These are phyloP conservation scores for Falco columbarius DNA, from an alignment of 2,797 vertebrate genomes.

Conservation along the genomic window DNA sequence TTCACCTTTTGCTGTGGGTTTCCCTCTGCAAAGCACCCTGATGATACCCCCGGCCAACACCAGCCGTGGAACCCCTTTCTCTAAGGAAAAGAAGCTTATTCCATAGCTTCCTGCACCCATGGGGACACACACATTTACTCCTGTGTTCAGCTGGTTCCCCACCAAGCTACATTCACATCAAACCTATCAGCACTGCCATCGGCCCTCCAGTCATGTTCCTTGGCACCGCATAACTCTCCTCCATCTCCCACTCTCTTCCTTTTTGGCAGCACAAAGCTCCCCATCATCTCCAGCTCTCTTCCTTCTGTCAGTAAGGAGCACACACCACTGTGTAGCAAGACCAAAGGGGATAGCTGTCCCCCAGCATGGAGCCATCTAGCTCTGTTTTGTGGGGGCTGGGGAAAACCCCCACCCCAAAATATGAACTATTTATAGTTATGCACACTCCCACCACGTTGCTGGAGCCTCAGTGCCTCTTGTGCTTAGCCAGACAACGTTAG, in stretches of 20 bases:
- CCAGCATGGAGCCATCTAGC: accelerated
- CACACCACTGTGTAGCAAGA: neutral
- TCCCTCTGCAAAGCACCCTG: neutral
- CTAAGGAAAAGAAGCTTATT: neutral
- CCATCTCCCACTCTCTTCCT: neutral
- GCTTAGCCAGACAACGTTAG: neutral
- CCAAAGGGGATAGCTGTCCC: neutral
- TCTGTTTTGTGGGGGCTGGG: neutral
- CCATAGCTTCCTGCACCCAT: accelerated
- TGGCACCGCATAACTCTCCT: neutral
- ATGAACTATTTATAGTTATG: too few species aligned
- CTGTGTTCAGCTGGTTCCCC: neutral
- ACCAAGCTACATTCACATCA: neutral
- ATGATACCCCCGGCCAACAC: neutral
- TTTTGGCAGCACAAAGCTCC: neutral
- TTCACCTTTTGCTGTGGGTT: neutral
- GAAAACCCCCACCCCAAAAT: neutral
- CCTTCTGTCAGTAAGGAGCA: neutral
- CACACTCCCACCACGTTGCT: neutral
- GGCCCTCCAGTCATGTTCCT: neutral
- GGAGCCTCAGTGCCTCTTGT: neutral
- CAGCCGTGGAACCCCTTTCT: neutral
- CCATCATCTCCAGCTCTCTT: neutral
- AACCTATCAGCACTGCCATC: neutral
- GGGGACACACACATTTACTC: neutral